Percentiles rank a stretch among this genome's conserved stretches.
Evolutionary conservation across 2,888 invertebrate genomes (phyloP).

Genomic region (Cataglyphis albicans): DNA sequence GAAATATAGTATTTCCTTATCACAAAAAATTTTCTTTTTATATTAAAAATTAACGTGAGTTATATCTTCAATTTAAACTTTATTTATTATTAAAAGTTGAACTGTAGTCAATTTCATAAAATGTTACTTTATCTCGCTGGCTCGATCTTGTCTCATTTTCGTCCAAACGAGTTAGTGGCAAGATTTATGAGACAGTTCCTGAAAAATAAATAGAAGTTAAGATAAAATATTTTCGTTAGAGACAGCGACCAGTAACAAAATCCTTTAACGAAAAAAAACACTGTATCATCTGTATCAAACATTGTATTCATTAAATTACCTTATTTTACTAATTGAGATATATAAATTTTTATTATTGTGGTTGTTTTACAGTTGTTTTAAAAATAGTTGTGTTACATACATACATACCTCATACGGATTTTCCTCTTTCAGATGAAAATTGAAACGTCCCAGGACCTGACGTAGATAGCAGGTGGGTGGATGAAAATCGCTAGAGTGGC

Average conservation of each 20-base stretch:
- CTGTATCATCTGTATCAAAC: not conserved
- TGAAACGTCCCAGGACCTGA: conserved; percentile 83
- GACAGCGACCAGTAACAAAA: not conserved
- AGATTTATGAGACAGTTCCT: not conserved
- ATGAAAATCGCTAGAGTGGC: conserved; percentile 51
- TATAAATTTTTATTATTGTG: not conserved
- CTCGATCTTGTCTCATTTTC: not conserved
- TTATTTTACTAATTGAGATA: conserved; percentile 16
- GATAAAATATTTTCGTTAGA: not conserved
- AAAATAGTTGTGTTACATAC: not conserved
- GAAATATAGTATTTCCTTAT: not conserved
- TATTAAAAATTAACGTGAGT: not conserved
- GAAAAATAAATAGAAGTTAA: not conserved
- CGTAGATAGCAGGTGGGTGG: conserved; percentile 73
- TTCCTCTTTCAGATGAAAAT: conserved; percentile 82
- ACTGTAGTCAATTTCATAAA: not conserved
- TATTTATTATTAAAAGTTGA: not conserved
- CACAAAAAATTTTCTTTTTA: not conserved
- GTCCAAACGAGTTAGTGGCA: not conserved
- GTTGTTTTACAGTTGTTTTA: not conserved
- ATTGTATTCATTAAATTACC: not conserved
- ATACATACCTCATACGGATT: not conserved
- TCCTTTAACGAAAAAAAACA: not conserved
- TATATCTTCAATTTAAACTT: not conserved
- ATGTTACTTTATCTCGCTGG: not conserved